Evolutionary conservation across 2,888 invertebrate species (phyloP), one percentile per base, ranked within the genome.

Genomic region (Aleiodes alternator): DNA sequence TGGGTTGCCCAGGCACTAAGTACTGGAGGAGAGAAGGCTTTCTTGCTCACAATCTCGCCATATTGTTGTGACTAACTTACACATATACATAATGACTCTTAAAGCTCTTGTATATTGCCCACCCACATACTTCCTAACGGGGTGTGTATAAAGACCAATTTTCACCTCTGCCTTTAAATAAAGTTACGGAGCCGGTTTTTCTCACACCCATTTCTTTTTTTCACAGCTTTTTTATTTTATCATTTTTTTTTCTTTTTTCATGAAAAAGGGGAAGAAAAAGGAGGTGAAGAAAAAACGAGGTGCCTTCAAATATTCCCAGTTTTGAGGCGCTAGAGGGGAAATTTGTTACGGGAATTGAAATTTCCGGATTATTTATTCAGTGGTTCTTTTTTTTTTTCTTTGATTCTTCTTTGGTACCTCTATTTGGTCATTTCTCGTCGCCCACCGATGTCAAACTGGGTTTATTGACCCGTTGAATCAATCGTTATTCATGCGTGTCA

Each of bases 41-140:
- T 53, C 71, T 71, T 59, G 38, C 71, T 31, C 71, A 50, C 57
- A 57, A 50, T 71, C 71, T 50, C 80, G 83, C 83, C 85, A 82
- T 84, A 83, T 82, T 84, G 85, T 85, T 84, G 82, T 80, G 82
- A 82, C 84, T 83, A 43, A 80, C 80, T 69, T 75, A 80, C 73
- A 66, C 71, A 73, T 72, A 74, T 72, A 73, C 76, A 72, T 70
- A 76, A 71, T 74, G 73, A 70, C 72, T 72, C 69, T 69, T 64
- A 59, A 77, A 72, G 71, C 55, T 50, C 76, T 75, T 72, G 72
- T 66, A 75, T 64, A 72, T 59, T 69, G 74, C 57, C 77, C 77
- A 76, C 79, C 78, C 77, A 79, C 74, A 69, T 77, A 74, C 77
- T 70, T 72, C 73, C 66, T 72, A 77, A 79, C 79, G 78, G 74